Conservation (phyloP, 2,113 vertebrate genomes). For the Sminthopsis crassicaudata region DNA sequence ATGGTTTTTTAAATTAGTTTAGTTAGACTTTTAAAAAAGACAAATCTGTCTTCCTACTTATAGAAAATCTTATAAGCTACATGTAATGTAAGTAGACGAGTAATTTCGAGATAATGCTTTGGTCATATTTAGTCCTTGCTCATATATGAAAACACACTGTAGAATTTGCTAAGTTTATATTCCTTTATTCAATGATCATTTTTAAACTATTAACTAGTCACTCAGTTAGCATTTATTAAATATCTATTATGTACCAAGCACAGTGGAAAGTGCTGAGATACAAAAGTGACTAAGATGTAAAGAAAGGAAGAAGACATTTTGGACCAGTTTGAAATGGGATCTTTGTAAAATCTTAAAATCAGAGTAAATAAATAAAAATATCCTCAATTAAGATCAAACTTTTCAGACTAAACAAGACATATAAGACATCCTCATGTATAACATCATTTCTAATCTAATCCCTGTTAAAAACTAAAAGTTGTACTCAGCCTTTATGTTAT, state of each 20-base stretch:
- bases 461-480: background rate
- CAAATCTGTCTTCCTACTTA: background rate
- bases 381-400: constrained; percentile 11
- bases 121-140: constrained; percentile 18
- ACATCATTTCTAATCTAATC: constrained; percentile 15
- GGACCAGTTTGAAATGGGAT: constrained; percentile 9
- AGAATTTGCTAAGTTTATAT: constrained; percentile 17
- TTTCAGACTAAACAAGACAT: constrained; percentile 5
- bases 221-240: background rate
- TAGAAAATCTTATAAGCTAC: constrained; percentile 2
- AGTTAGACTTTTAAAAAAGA: constrained; percentile 30
- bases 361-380: background rate
- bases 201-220: constrained; percentile 1
- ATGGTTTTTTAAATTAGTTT: constrained; percentile 41
- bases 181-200: constrained; percentile 40
- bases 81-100: constrained; percentile 14
- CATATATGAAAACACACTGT: background rate
- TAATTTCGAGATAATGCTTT: constrained; percentile 2
- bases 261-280: too few relatives aligned
- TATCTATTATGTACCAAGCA: background rate
- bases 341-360: constrained; percentile 41
- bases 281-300: background rate
- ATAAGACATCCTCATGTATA: background rate
- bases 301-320: background rate
- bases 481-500: constrained; percentile 10